Evolutionary conservation across 2,797 vertebrate genomes (phyloP).

Genomic region (Gila robusta): DNA sequence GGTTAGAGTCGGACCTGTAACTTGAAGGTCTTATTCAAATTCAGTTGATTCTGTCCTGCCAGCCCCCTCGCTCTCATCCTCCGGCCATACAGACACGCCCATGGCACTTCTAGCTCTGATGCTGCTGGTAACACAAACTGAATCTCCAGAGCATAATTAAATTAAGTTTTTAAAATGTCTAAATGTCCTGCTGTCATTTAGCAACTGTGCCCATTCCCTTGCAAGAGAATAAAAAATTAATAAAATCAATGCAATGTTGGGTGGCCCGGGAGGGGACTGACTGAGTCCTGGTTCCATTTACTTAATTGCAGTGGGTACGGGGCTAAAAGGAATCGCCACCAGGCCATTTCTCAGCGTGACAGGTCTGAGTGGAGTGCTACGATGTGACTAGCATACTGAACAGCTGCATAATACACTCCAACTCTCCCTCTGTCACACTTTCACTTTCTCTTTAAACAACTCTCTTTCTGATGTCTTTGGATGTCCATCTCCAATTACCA

Average conservation of each 20-base stretch:
- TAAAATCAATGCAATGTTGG: constrained; percentile 71
- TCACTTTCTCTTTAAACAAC: constrained; percentile 15
- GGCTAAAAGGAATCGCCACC: constrained; percentile 39
- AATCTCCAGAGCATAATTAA: constrained; percentile 43
- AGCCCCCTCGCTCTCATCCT: neutral
- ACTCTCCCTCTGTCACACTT: neutral
- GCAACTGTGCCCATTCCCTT: neutral
- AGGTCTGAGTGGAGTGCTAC: constrained; percentile 34
- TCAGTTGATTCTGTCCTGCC: constrained; percentile 15
- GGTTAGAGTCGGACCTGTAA: too few relatives aligned
- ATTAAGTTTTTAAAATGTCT: constrained; percentile 43
- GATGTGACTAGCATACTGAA: constrained; percentile 57
- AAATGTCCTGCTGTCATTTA: constrained; percentile 26
- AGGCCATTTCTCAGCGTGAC: constrained; percentile 43
- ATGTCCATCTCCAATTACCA: neutral
- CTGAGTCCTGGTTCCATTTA: constrained; percentile 65
- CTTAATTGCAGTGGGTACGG: constrained; percentile 56
- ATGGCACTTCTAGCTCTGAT: neutral
- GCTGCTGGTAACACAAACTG: constrained; percentile 15
- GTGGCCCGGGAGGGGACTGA: constrained; percentile 60
- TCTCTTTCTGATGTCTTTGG: constrained; percentile 32
- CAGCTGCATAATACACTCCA: constrained; percentile 45
- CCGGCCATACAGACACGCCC: neutral
- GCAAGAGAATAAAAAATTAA: constrained; percentile 21
- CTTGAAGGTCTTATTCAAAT: neutral